phyloP scores from a whole-genome alignment of 2,888 invertebrate species.

The Augochlorella aurata region DNA sequence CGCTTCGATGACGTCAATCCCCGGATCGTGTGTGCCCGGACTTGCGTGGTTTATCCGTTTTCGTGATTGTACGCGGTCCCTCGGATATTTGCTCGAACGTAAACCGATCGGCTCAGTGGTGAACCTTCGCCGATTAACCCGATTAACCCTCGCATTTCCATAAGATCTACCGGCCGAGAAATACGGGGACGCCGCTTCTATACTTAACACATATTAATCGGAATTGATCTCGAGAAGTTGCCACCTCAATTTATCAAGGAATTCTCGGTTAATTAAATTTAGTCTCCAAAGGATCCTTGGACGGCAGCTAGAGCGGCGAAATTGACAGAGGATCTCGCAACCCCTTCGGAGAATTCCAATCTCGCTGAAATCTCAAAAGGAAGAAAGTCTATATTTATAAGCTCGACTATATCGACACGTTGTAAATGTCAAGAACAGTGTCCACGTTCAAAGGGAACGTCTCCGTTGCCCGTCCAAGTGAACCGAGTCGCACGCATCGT shows the following conservation, averaged over 20 bases:
- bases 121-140: not conserved
- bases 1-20: slow-evolving; percentile 61
- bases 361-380: not conserved
- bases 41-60: slow-evolving; percentile 24
- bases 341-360: not conserved
- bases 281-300: too few species aligned
- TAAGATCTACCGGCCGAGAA: not conserved
- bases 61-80: not conserved
- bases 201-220: too few species aligned
- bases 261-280: too few species aligned
- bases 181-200: not conserved
- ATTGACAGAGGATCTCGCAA: not conserved
- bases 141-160: not conserved
- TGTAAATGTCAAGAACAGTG: not conserved
- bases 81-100: not conserved
- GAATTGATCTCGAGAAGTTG: too few species aligned
- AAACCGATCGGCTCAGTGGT: not conserved
- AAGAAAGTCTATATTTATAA: not conserved
- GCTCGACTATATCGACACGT: not conserved
- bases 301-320: too few species aligned
- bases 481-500: not conserved
- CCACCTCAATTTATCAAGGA: too few species aligned
- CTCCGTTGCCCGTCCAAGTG: slow-evolving; percentile 1
- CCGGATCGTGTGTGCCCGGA: slow-evolving; percentile 17
- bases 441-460: slow-evolving; percentile 7